Evolutionary conservation across 2,797 vertebrate genomes (phyloP), one percentile per base, ranked within the genome.

Genomic region (Rhinoraja longicauda): DNA sequence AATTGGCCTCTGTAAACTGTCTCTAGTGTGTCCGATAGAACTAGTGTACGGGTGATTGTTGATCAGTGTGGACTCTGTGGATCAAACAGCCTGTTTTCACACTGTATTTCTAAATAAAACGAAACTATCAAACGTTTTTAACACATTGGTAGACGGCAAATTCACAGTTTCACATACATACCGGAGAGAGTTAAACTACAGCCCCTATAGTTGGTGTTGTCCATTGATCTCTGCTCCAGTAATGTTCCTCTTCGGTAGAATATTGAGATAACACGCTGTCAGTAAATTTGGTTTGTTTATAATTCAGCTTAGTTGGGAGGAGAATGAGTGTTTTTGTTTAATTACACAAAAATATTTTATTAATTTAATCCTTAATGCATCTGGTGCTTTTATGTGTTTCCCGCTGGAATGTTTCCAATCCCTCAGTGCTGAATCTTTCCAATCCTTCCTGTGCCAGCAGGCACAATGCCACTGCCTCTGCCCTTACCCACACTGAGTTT

Each of bases 261-360:
- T 7, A 88, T 8, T 64, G 32, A 19, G 79, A 24, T 53, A 12
- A 86, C 53, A 59, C 13, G 5, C 10, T 17, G n/a, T 2, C 6
- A 88, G 15, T 17, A 67, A 64, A 64, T 88, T 36, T 17, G n/a
- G 6, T 21, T 19, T 7, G 15, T 64, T n/a, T 32, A 8, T 64
- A 64, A 62, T 15, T 88, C 62, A 64, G 29, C n/a, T 88, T 64
- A 62, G 15, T 88, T 32, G 84, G n/a, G 59, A 64, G 59, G 59
- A 64, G 29, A 62, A 64, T 32, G 59, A 64, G 59, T 19, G n/a
- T 88, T 64, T 64, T 64, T 64, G 84, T 88, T 88, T 64, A 64
- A 88, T 88, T 88, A 36, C 59, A 88, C 84, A 64, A 32, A 32
- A 88, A 64, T 88, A 88, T 88, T 88, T 64, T 88, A 15, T 64